Conservation (phyloP, 2,113 vertebrate genomes). For the Brachyhypopomus gauderio region DNA sequence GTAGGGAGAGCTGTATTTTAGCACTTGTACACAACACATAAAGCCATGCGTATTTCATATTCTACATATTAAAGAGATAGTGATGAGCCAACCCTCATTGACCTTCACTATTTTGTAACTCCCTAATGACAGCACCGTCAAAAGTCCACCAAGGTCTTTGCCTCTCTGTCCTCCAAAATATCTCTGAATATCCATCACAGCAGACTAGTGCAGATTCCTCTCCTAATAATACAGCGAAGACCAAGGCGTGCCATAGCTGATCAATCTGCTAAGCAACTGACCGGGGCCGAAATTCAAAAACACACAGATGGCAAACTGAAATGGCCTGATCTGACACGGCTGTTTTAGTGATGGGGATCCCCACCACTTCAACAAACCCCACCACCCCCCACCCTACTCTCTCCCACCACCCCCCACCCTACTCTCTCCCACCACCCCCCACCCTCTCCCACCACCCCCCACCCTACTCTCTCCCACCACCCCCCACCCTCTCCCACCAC, state of each 20-base stretch:
- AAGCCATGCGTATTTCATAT: slow-evolving; percentile 69
- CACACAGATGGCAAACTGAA: slow-evolving; percentile 71
- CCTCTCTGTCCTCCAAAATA: slow-evolving; percentile 65
- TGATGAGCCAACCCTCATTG: slow-evolving; percentile 60
- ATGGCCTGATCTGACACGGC: slow-evolving; percentile 63
- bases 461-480: no score
- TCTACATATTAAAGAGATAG: slow-evolving; percentile 68
- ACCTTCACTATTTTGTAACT: slow-evolving; percentile 60
- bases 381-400: no score
- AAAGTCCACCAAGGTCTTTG: slow-evolving; percentile 61
- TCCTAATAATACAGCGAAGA: slow-evolving; percentile 68
- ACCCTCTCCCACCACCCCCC: no score
- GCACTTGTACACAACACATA: not conserved
- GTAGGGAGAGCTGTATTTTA: not conserved
- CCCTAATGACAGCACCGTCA: slow-evolving; percentile 68
- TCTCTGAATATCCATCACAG: slow-evolving; percentile 72
- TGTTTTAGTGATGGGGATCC: slow-evolving; percentile 53
- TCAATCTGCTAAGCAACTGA: slow-evolving; percentile 73
- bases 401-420: no score
- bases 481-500: no score
- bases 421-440: no score
- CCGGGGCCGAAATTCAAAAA: slow-evolving; percentile 60
- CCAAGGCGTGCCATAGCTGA: slow-evolving; percentile 64
- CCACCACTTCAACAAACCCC: no score
- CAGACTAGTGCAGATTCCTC: slow-evolving; percentile 64